Evolutionary conservation across 2,888 invertebrate genomes (phyloP), one percentile per base, ranked within the genome.

Genomic region (Eremobia ochroleuca): DNA sequence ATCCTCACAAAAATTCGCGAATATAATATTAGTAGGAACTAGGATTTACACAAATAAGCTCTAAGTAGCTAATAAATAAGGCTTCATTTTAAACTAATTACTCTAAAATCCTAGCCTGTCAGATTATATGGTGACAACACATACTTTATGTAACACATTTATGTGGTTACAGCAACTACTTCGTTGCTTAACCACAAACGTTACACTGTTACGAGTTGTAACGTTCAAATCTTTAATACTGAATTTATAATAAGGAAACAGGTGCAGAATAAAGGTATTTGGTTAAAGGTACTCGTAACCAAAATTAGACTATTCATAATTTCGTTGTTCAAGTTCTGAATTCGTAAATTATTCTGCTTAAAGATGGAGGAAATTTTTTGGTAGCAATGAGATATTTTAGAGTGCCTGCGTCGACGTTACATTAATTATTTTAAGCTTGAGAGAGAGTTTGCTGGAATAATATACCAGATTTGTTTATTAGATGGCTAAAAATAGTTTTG

Each of bases 201-300:
- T 37, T 31, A 64, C 66, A 62, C 61, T 46, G 66, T 40, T 67
- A 72, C 73, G 64, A 69, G 62, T 65, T 66, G 64, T 77, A 76
- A 79, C 55, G 31, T 31, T 67, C 34, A 59, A 80, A 82, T 86
- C 86, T 87, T 76, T 66, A 76, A 79, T 78, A 77, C 74, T 77
- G 85, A 88, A 88, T 87, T 59, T 76, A 76, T 85, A 88, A 79
- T 43, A n/a, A 18, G 65, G 81, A 75, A 81, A 59, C 87, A 85
- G 81, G 11, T 86, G 87, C 61, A 15, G 69, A 68, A 72, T 67
- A 64, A 75, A 65, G 74, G 68, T 65, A 81, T 84, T 79, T 76
- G 34, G 77, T 77, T 61, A 69, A 28, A 79, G 71, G 83, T 66
- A 82, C 65, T 72, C 66, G 31, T 77, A 2, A 52, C 55, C 11